A percentile compares a stretch with the other conserved stretches of the same genome.
Evolutionary conservation across 2,888 invertebrate species (phyloP).

Genomic region (Amaurobius ferox): DNA sequence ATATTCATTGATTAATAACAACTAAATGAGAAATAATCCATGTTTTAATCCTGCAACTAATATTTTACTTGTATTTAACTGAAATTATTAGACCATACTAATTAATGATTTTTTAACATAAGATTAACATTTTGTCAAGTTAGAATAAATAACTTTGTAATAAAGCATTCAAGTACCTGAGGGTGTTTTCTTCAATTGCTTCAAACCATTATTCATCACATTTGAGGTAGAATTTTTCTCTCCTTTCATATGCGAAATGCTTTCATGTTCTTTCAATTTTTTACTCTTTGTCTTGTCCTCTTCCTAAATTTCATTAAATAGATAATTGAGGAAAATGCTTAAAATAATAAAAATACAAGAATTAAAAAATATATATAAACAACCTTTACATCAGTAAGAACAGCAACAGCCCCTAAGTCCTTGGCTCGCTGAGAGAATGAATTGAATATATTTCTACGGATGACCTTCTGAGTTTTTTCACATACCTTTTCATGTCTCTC

Average conservation of each 20-base stretch:
- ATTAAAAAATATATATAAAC: not conserved
- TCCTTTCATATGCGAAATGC: not conserved
- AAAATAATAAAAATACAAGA: not conserved
- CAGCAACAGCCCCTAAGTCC: conserved; percentile 23
- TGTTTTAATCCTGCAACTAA: too few relatives aligned
- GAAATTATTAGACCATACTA: too few relatives aligned
- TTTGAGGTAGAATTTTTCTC: not conserved
- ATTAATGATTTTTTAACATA: too few relatives aligned
- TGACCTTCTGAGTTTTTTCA: conserved; percentile 42
- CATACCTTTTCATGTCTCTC: conserved; percentile 47
- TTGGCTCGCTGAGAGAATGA: conserved; percentile 54
- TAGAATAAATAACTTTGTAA: too few relatives aligned
- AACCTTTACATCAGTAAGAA: conserved; percentile 26
- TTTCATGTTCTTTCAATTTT: conserved; percentile 35
- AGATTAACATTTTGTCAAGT: too few relatives aligned
- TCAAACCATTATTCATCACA: conserved; percentile 41
- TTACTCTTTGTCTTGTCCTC: conserved; percentile 17
- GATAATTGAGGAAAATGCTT: not conserved
- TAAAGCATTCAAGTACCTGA: conserved; percentile 14
- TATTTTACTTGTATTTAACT: too few relatives aligned
- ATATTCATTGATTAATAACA: too few relatives aligned
- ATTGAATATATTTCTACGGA: conserved; percentile 42
- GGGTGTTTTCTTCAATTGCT: conserved; percentile 12
- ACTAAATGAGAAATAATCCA: too few relatives aligned
- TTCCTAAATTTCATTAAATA: not conserved